Evolutionary conservation across 2,888 invertebrate genomes (phyloP).

Genomic region (Yponomeuta malinellus): DNA sequence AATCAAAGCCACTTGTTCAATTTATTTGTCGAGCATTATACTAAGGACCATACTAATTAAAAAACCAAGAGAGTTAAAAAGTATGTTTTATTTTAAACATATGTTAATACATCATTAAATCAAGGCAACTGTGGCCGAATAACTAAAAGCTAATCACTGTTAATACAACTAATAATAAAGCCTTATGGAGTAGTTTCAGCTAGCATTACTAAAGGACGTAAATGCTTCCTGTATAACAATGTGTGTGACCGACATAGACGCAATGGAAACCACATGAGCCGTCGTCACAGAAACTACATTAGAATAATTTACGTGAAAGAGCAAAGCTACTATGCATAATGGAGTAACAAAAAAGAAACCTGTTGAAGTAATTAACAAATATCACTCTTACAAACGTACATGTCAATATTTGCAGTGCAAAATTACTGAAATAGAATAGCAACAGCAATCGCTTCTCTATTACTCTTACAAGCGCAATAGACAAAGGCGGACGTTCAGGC

Average conservation of each 20-base stretch:
- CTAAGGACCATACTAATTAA: neutral
- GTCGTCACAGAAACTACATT: neutral
- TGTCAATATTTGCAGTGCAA: neutral
- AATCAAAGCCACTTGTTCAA: no score
- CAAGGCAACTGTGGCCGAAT: constrained; percentile 47
- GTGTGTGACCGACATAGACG: constrained; percentile 3
- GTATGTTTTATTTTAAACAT: constrained; percentile 39
- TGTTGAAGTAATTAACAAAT: neutral
- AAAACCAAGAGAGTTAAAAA: constrained; percentile 7
- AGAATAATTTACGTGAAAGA: neutral
- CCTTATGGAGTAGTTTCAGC: constrained; percentile 33
- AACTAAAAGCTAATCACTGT: constrained; percentile 51
- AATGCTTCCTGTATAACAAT: constrained; percentile 17
- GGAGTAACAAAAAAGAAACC: neutral
- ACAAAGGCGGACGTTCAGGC: neutral
- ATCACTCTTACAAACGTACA: neutral
- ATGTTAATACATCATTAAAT: constrained; percentile 53
- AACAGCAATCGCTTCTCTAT: neutral
- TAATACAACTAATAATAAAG: constrained; percentile 31
- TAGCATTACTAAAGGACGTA: constrained; percentile 43
- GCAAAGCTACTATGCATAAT: neutral
- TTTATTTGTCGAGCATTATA: no score
- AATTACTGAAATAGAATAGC: neutral
- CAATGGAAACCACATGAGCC: neutral
- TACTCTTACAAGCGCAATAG: neutral